Evolutionary conservation across 2,888 invertebrate genomes (phyloP).

Genomic region (Phyllotreta striolata): DNA sequence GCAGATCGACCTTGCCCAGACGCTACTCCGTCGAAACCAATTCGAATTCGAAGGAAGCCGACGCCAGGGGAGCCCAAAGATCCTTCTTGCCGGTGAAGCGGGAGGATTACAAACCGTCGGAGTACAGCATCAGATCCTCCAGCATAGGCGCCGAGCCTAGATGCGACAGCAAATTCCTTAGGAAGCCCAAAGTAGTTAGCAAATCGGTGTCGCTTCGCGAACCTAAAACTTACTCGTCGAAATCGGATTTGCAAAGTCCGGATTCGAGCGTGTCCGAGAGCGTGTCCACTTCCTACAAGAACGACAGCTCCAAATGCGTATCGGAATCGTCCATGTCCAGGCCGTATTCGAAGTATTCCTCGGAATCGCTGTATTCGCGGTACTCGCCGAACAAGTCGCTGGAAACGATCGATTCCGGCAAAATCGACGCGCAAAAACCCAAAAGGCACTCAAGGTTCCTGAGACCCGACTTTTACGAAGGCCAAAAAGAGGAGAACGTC

Average conservation of each 20-base stretch:
- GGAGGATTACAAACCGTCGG: constrained; percentile 45
- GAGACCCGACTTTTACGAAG: constrained; percentile 80
- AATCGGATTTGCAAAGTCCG: constrained; percentile 50
- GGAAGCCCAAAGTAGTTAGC: constrained; percentile 46
- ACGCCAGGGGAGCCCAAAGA: constrained; percentile 33
- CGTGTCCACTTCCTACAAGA: constrained; percentile 47
- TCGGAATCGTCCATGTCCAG: constrained; percentile 49
- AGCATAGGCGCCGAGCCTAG: constrained; percentile 50
- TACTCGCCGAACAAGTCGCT: constrained; percentile 47
- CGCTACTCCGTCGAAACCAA: constrained; percentile 58
- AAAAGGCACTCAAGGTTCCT: constrained; percentile 75
- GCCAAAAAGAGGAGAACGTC: constrained; percentile 68
- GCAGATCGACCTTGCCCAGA: constrained; percentile 59
- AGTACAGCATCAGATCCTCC: constrained; percentile 48
- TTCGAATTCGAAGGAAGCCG: constrained; percentile 17
- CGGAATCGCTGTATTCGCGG: constrained; percentile 44
- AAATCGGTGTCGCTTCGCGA: constrained; percentile 51
- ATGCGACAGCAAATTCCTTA: constrained; percentile 45
- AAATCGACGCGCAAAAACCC: constrained; percentile 52
- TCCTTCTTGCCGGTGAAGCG: constrained; percentile 54
- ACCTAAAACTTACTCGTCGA: constrained; percentile 45
- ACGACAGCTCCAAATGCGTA: constrained; percentile 48
- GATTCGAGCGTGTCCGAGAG: constrained; percentile 57
- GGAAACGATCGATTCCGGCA: constrained; percentile 50
- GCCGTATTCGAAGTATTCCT: constrained; percentile 49